phyloP scores from a whole-genome alignment of 1,140 invertebrate species.

The Anoplolepis gracilipes region DNA sequence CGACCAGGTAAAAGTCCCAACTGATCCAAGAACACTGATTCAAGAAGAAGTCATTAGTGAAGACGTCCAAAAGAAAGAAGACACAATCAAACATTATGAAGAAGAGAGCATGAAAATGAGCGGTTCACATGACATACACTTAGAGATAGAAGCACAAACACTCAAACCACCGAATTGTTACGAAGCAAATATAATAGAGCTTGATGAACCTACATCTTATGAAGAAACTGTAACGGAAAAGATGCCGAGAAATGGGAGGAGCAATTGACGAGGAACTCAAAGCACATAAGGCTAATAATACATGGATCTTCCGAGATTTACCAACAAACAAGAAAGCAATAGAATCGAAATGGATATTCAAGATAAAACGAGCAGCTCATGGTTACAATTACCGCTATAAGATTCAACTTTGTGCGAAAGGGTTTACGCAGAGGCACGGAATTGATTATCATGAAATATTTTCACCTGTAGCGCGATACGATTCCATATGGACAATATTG shows the following conservation, averaged over 20 bases:
- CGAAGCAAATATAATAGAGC: not conserved
- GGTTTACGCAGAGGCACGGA: not conserved
- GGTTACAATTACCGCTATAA: not conserved
- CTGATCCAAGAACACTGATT: not conserved
- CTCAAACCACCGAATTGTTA: not conserved
- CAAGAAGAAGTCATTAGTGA: not conserved
- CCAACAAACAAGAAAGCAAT: not conserved
- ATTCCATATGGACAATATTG: not conserved
- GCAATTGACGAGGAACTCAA: constrained; percentile 13
- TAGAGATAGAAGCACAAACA: not conserved
- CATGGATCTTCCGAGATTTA: not conserved
- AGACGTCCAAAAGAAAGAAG: not conserved
- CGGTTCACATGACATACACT: not conserved
- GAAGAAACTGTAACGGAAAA: not conserved
- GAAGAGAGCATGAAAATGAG: not conserved
- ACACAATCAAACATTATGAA: not conserved
- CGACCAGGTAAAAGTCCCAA: not conserved
- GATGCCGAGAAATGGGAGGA: not conserved
- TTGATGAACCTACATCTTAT: not conserved
- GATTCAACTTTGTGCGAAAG: not conserved
- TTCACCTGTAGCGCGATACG: not conserved
- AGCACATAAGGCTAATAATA: not conserved
- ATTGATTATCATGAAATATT: not conserved
- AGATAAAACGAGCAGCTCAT: not conserved
- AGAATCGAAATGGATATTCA: constrained; percentile 4